Evolutionary conservation across 2,888 invertebrate genomes (phyloP).

Genomic region (Parnassius glacialis): DNA sequence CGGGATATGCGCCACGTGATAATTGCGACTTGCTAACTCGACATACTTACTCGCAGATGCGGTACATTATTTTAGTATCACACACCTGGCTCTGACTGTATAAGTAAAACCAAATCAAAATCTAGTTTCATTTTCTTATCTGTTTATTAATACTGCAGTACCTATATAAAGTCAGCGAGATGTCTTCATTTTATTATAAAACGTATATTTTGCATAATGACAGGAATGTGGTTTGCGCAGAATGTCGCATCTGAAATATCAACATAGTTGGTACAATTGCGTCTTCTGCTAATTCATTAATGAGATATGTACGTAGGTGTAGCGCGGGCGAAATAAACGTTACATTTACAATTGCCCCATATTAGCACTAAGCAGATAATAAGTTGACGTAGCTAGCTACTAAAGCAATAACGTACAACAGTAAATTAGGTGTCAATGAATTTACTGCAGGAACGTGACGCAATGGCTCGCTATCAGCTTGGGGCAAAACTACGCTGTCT

Average conservation of each 20-base stretch:
- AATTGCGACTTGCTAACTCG: slow-evolving; percentile 59
- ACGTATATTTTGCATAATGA: not conserved
- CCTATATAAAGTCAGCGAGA: not conserved
- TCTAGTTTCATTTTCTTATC: not conserved
- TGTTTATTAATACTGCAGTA: not conserved
- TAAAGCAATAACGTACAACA: slow-evolving; percentile 40
- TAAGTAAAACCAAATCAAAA: not conserved
- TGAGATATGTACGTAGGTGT: slow-evolving; percentile 78
- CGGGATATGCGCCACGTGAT: slow-evolving; percentile 79
- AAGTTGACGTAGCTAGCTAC: slow-evolving; percentile 46
- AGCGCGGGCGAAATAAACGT: slow-evolving; percentile 76
- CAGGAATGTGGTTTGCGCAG: not conserved
- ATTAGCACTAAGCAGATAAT: slow-evolving; percentile 62
- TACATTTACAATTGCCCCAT: slow-evolving; percentile 57
- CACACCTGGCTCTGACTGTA: not conserved
- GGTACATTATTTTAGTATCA: slow-evolving; percentile 34
- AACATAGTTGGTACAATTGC: slow-evolving; percentile 65
- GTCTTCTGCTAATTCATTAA: slow-evolving; percentile 76
- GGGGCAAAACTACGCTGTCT: slow-evolving; percentile 46
- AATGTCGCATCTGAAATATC: slow-evolving; percentile 14
- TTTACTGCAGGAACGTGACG: slow-evolving; percentile 47
- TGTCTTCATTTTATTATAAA: too few relatives aligned
- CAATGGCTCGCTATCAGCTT: slow-evolving; percentile 25
- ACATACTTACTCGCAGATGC: slow-evolving; percentile 32
- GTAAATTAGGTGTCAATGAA: slow-evolving; percentile 47